phyloP scores from a whole-genome alignment of 2,113 vertebrate species.

The Pao palembangensis region DNA sequence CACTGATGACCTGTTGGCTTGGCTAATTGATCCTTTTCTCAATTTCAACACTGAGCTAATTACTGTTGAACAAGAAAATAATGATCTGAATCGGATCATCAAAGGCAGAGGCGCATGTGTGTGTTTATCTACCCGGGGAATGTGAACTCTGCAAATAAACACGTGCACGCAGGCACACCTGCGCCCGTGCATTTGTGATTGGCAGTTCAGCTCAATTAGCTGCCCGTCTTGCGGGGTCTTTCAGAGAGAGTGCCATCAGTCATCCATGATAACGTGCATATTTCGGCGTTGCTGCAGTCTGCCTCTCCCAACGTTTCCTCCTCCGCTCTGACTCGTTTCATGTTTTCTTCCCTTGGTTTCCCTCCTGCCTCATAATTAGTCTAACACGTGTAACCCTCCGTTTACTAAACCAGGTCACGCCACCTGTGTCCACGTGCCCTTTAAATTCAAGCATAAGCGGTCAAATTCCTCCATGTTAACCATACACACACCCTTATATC shows the following conservation, averaged over 20 bases:
- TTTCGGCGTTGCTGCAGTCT: slow-evolving; percentile 47
- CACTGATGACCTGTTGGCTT: slow-evolving; percentile 35
- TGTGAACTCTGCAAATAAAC: slow-evolving; percentile 30
- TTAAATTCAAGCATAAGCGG: slow-evolving; percentile 21
- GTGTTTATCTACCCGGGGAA: slow-evolving; percentile 25
- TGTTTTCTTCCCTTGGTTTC: slow-evolving; percentile 38
- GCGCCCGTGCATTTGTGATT: slow-evolving; percentile 41
- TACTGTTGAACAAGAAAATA: slow-evolving; percentile 43
- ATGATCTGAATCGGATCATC: slow-evolving; percentile 53
- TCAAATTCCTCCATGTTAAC: too few relatives aligned
- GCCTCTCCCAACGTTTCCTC: slow-evolving; percentile 26
- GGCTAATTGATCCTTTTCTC: slow-evolving; percentile 47
- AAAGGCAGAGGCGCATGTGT: slow-evolving; percentile 47
- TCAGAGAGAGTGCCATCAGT: slow-evolving; percentile 62
- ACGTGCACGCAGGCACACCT: slow-evolving; percentile 22
- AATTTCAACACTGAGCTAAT: slow-evolving; percentile 56
- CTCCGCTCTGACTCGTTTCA: slow-evolving; percentile 38
- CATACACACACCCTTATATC: neutral
- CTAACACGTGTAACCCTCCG: slow-evolving; percentile 45
- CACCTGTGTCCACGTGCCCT: slow-evolving; percentile 29
- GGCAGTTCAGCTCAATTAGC: slow-evolving; percentile 64
- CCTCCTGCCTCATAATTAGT: slow-evolving; percentile 40
- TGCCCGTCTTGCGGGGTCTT: slow-evolving; percentile 26
- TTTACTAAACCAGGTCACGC: slow-evolving; percentile 42
- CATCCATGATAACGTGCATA: slow-evolving; percentile 64